A percentile compares a stretch with the other conserved stretches of the same genome.
These are phyloP conservation scores for Aphis craccivora DNA, from an alignment of 1,140 invertebrate genomes.

Conservation along the genomic window DNA sequence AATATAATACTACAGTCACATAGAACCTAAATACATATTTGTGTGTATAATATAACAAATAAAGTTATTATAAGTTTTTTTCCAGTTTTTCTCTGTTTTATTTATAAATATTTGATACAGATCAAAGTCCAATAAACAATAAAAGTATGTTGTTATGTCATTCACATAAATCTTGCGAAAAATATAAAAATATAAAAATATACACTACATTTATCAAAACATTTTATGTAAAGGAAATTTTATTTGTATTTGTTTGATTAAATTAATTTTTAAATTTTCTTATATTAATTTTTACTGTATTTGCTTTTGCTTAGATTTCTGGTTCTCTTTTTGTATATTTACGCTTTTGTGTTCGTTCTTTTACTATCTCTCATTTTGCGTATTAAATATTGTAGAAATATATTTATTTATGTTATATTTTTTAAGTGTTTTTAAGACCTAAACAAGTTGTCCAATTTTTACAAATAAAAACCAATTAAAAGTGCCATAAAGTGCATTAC, in stretches of 20 bases:
- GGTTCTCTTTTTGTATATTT: too few species aligned
- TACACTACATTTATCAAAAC: background rate
- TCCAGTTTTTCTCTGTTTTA: background rate
- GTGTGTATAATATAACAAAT: background rate
- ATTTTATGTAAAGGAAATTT: background rate
- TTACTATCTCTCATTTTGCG: too few species aligned
- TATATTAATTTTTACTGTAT: too few species aligned
- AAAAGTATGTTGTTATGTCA: background rate
- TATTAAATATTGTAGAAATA: background rate
- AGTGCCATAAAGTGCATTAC: background rate
- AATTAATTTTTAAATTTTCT: too few species aligned
- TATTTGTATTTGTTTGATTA: background rate
- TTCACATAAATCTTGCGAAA: background rate
- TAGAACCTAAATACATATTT: background rate
- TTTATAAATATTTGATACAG: background rate
- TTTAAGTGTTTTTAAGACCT: background rate
- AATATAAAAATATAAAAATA: background rate
- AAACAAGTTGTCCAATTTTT: background rate
- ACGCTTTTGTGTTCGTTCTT: too few species aligned
- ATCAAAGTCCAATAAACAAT: background rate
- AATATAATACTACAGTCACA: background rate
- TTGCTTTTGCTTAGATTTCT: too few species aligned
- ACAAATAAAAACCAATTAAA: background rate
- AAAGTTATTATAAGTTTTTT: background rate
- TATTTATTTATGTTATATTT: background rate